A percentile compares a stretch with the other conserved stretches of the same genome.
Conservation (phyloP, 2,113 vertebrate genomes). For the Pampusana beccarii region DNA sequence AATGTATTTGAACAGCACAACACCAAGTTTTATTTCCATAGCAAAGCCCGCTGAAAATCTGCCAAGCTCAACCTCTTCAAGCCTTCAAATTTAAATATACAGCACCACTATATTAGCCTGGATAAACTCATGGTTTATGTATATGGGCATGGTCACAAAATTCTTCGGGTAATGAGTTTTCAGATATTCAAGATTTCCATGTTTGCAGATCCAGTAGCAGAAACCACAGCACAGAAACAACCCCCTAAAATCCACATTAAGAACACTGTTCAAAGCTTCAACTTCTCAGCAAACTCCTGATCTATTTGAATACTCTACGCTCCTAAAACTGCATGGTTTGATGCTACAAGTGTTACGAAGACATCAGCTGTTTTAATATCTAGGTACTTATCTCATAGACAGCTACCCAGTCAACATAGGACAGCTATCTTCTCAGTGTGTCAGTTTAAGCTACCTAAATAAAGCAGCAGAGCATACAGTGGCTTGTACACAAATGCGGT, state of each 20-base stretch:
- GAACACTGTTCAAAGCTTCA: not conserved
- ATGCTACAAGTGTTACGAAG: not conserved
- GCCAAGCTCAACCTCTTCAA: not conserved
- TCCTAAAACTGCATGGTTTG: not conserved
- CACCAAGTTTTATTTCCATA: not conserved
- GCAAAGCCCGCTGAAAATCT: not conserved
- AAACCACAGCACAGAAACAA: not conserved
- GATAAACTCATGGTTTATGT: not conserved
- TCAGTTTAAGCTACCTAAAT: slow-evolving; percentile 22
- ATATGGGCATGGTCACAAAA: not conserved
- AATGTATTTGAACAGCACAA: not conserved
- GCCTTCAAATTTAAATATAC: not conserved
- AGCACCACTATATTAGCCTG: not conserved
- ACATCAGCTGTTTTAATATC: not conserved
- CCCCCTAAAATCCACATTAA: accelerated
- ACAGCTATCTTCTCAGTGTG: not conserved
- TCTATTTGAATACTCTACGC: not conserved
- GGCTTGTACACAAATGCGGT: not conserved
- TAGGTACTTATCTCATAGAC: not conserved
- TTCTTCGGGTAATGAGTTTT: not conserved
- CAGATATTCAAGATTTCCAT: not conserved
- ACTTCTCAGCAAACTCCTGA: not conserved
- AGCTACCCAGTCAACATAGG: not conserved
- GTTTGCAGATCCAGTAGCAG: not conserved
- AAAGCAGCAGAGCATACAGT: not conserved